phyloP scores from a whole-genome alignment of 2,113 vertebrate species.

The Laticauda colubrina region DNA sequence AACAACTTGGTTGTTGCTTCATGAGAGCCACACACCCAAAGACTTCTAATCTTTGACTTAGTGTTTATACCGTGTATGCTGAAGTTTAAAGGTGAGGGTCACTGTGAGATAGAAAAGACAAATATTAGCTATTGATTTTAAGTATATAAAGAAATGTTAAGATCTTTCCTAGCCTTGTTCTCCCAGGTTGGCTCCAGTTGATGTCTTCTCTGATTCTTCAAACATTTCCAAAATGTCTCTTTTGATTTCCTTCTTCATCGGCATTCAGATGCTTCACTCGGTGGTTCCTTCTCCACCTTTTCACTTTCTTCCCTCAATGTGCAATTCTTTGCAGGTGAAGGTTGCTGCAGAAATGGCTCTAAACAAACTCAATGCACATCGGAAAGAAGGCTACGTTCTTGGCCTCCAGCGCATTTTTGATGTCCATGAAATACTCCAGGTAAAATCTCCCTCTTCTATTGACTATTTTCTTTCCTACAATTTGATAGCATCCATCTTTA shows the following conservation, averaged over 20 bases:
- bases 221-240: constrained; percentile 43
- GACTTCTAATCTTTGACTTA: constrained; percentile 58
- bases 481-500: not conserved
- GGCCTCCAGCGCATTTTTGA: constrained; percentile 62
- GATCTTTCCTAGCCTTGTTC: not conserved
- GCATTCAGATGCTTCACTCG: constrained; percentile 26
- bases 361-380: constrained; percentile 56
- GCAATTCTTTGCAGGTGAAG: constrained; percentile 42
- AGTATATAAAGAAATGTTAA: not conserved
- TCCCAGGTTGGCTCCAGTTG: not conserved
- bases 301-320: constrained; percentile 22
- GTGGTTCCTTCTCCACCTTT: accelerated
- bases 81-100: constrained; percentile 55
- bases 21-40: not conserved
- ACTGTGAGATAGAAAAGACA: not conserved
- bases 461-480: not conserved
- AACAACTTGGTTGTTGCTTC: not conserved
- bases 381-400: constrained; percentile 58
- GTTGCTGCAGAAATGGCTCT: constrained; percentile 53
- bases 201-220: not conserved
- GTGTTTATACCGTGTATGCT: not conserved
- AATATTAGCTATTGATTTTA: not conserved
- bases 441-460: constrained; percentile 26
- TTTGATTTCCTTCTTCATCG: constrained; percentile 43
- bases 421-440: constrained; percentile 55